Percentiles rank a stretch among this genome's conserved stretches.
Evolutionary conservation across 2,113 vertebrate species (phyloP).

Genomic region (Cebidichthys violaceus): DNA sequence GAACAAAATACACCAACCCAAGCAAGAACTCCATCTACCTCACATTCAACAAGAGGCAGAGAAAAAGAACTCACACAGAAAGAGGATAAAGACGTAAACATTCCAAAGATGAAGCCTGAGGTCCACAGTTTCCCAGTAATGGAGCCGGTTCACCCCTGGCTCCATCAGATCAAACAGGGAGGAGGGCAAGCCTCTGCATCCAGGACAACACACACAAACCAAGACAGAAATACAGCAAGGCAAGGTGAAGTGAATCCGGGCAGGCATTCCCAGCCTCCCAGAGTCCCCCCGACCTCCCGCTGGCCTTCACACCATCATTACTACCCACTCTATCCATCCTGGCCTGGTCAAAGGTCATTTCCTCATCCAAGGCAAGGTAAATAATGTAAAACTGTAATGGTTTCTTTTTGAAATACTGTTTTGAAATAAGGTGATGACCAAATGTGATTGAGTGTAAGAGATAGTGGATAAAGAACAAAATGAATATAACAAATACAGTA

Average conservation of each 20-base stretch:
- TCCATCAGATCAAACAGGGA: conserved; percentile 66
- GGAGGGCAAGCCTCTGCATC: conserved; percentile 48
- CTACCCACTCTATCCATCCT: conserved; percentile 52
- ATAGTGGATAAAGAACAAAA: background rate
- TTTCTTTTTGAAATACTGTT: background rate
- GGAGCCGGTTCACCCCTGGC: conserved; percentile 80
- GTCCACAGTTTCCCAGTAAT: conserved; percentile 46
- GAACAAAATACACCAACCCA: conserved; percentile 36
- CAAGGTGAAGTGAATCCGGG: conserved; percentile 37
- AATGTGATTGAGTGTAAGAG: background rate
- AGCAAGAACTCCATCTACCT: conserved; percentile 29
- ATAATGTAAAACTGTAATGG: background rate
- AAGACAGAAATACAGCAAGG: conserved; percentile 38
- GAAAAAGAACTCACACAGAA: conserved; percentile 24
- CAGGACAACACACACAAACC: conserved; percentile 19
- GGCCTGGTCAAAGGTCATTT: conserved; percentile 64
- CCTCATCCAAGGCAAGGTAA: conserved; percentile 66
- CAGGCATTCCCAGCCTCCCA: conserved; percentile 51
- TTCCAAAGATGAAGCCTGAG: conserved; percentile 51
- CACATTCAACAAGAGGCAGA: conserved; percentile 42
- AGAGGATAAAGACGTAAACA: conserved; percentile 29
- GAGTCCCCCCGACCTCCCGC: conserved; percentile 58
- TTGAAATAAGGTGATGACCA: background rate
- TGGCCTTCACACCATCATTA: conserved; percentile 65
- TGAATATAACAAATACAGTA: background rate